phyloP scores from a whole-genome alignment of 2,888 invertebrate genomes.

The Tineola bisselliella region DNA sequence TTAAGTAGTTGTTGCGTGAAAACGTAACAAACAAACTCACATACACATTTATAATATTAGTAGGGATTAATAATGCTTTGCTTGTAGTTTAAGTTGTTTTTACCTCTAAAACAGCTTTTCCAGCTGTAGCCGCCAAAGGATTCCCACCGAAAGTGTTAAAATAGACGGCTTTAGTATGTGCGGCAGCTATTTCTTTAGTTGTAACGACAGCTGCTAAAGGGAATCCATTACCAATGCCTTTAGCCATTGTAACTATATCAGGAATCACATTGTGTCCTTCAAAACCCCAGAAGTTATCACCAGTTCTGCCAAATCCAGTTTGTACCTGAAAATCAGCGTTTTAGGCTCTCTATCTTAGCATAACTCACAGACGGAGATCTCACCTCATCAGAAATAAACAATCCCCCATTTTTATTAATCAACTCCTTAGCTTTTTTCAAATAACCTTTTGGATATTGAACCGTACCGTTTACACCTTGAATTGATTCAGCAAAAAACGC shows the following conservation, averaged over 20 bases:
- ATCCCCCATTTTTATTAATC: slow-evolving; percentile 83
- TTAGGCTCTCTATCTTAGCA: neutral
- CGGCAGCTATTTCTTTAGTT: slow-evolving; percentile 85
- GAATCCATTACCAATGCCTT: slow-evolving; percentile 95
- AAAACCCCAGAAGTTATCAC: slow-evolving; percentile 97
- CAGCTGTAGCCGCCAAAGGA: slow-evolving; percentile 88
- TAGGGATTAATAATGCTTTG: too few species aligned
- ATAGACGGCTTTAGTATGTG: slow-evolving; percentile 78
- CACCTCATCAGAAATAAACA: slow-evolving; percentile 93
- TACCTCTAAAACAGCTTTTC: slow-evolving; percentile 92
- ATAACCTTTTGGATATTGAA: slow-evolving; percentile 92
- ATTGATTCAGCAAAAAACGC: slow-evolving; percentile 95
- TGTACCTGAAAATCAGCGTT: slow-evolving; percentile 75
- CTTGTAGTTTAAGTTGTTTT: too few species aligned
- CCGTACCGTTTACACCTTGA: slow-evolving; percentile 93
- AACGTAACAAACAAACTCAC: too few species aligned
- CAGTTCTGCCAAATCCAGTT: slow-evolving; percentile 95
- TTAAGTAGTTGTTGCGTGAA: too few species aligned
- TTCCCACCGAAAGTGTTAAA: slow-evolving; percentile 98
- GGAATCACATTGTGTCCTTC: slow-evolving; percentile 85
- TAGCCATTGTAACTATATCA: slow-evolving; percentile 96
- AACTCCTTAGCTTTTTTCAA: slow-evolving; percentile 81
- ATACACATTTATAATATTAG: too few species aligned
- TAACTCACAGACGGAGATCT: neutral
- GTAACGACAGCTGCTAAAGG: slow-evolving; percentile 96